These are phyloP conservation scores for Cygnus olor DNA, from an alignment of 2,797 vertebrate species.

Conservation along the genomic window DNA sequence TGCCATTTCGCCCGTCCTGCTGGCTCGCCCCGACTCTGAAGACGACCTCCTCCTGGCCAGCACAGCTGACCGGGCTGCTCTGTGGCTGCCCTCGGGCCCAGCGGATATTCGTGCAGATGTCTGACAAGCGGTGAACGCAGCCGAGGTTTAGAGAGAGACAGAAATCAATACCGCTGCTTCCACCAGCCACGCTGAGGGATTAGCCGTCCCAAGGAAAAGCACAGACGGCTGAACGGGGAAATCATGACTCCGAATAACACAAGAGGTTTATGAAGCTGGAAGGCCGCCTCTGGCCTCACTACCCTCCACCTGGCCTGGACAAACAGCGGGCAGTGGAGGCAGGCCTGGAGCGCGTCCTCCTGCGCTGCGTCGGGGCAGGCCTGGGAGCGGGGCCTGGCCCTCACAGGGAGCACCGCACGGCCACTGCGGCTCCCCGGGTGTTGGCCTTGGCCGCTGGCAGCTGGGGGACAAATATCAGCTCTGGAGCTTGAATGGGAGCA, in stretches of 20 bases:
- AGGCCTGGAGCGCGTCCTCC: not conserved
- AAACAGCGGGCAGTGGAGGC: constrained; percentile 4
- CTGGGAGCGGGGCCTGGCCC: no score
- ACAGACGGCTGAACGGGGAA: constrained; percentile 75
- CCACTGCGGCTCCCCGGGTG: fast-evolving
- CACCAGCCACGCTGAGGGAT: constrained; percentile 83
- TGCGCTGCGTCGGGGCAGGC: fast-evolving
- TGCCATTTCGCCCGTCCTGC: constrained; percentile 12
- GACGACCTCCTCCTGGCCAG: constrained; percentile 55
- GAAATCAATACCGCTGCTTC: constrained; percentile 85
- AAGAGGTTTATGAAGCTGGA: constrained; percentile 80
- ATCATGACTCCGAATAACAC: constrained; percentile 84
- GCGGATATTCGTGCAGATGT: constrained; percentile 82
- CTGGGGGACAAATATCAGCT: fast-evolving
- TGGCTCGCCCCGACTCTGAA: constrained; percentile 33
- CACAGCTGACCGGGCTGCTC: constrained; percentile 61
- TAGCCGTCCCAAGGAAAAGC: constrained; percentile 82
- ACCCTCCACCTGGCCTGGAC: constrained; percentile 70
- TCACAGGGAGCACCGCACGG: not conserved
- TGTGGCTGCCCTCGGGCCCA: constrained; percentile 76
- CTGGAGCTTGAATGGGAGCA: not conserved
- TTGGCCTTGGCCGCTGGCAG: not conserved
- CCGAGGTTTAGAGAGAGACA: constrained; percentile 84
- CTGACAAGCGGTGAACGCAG: constrained; percentile 83
- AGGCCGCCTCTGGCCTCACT: constrained; percentile 72